Evolutionary conservation across 2,113 vertebrate species (phyloP).

Genomic region (Seriola dumerili): DNA sequence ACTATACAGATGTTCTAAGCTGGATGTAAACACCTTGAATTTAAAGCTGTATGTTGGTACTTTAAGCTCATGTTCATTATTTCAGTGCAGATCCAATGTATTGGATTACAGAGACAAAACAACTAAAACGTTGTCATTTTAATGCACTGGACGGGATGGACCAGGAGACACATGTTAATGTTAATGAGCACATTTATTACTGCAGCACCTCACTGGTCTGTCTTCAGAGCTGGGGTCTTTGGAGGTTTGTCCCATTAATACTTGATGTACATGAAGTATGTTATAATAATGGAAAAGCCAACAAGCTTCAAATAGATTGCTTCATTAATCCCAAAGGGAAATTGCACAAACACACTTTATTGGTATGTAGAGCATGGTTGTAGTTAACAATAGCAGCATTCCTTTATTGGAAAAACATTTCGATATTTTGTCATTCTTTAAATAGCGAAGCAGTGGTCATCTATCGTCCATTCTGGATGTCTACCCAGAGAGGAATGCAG

Average conservation of each 20-base stretch:
- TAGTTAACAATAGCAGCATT: slow-evolving; percentile 40
- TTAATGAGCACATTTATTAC: slow-evolving; percentile 2
- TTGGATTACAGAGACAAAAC: not conserved
- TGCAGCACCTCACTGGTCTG: slow-evolving; percentile 23
- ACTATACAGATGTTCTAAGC: not conserved
- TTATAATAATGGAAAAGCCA: slow-evolving; percentile 17
- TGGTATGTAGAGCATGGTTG: slow-evolving; percentile 44
- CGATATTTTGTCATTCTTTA: slow-evolving; percentile 47
- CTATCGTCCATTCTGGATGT: slow-evolving; percentile 53
- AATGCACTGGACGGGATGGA: not conserved
- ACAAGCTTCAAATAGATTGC: slow-evolving; percentile 15
- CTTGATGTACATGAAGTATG: slow-evolving; percentile 10
- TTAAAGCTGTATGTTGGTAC: slow-evolving; percentile 5
- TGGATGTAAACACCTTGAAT: slow-evolving; percentile 2
- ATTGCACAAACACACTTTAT: slow-evolving; percentile 25
- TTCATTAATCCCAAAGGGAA: slow-evolving; percentile 34
- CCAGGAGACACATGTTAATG: not conserved
- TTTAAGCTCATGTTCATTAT: not conserved
- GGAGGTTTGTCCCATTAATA: slow-evolving; percentile 9
- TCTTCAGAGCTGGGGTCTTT: slow-evolving; percentile 19
- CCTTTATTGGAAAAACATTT: slow-evolving; percentile 44
- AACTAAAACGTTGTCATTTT: not conserved
- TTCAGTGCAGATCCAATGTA: not conserved
- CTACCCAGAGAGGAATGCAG: slow-evolving; percentile 70
- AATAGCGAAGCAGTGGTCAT: slow-evolving; percentile 60